Evolutionary conservation across 2,888 invertebrate genomes (phyloP), one percentile per base, ranked within the genome.

Genomic region (Lochmaea capreae): DNA sequence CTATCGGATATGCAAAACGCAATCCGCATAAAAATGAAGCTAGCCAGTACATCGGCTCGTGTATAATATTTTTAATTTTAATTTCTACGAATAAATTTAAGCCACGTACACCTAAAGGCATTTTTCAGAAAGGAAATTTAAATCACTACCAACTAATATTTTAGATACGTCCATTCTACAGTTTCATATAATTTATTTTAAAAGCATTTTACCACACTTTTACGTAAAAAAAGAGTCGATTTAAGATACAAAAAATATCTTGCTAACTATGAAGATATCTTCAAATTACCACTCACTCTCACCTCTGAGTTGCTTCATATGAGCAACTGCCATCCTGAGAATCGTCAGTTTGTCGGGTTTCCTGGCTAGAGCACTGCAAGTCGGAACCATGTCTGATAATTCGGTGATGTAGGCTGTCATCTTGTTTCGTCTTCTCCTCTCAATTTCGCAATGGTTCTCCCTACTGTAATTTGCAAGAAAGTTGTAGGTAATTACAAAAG

Each of bases 321-420:
- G 99, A 22, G 98, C 97, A 75, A 99, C 99, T 65, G 99, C 99
- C 99, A 99, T 99, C 84, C 99, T 92, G 77, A 99, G 92, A 87
- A 99, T 99, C 83, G 99, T 99, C 78, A 99, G 92, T 89, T 99
- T 99, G 90, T 99, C 99, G 67, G 99, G 99, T 88, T 99, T 99
- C 81, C 99, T 92, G 71, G 99, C 99, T 81, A 99, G 91, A 65
- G 98, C 97, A 85, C 97, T 97, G 89, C 98, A 98, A 84, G 99
- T 98, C 84, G 99, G 99, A 85, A 99, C 98, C 99, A 99, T 99
- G 89, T 99, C 99, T 81, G 98, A 98, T 83, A 99, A 91, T 90
- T 99, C 99, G 85, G 98, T 98, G 88, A 99, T 99, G 89, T 99
- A 99, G 81, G 98, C 97, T 83, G 99, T 98, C 99, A 99, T 99